Evolutionary conservation across 2,888 invertebrate species (phyloP).

Genomic region (Dolichomitus sp.): DNA sequence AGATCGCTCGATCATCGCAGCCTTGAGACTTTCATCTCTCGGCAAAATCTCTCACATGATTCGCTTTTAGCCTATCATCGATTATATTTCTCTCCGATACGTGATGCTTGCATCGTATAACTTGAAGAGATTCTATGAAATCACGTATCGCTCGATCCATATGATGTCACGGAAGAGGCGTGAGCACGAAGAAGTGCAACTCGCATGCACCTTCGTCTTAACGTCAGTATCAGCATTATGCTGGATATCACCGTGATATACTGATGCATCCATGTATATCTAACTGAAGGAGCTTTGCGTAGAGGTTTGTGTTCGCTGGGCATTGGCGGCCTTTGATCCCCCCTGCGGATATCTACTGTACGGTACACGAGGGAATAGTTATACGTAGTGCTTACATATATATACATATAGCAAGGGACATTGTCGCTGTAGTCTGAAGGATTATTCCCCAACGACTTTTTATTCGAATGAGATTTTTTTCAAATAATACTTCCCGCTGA

Average conservation of each 20-base stretch:
- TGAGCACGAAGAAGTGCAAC: constrained; percentile 11
- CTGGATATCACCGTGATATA: constrained; percentile 29
- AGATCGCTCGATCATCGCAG: constrained; percentile 25
- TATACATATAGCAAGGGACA: constrained; percentile 25
- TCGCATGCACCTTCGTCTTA: constrained; percentile 5
- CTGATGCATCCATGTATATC: neutral
- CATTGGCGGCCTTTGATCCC: constrained; percentile 50
- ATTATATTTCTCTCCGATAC: constrained; percentile 24
- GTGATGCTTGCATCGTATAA: neutral
- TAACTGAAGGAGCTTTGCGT: constrained; percentile 23
- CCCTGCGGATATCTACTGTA: constrained; percentile 32
- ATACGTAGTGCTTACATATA: constrained; percentile 10
- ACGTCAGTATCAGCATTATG: constrained; percentile 22
- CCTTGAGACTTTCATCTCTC: constrained; percentile 13
- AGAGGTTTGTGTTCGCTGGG: constrained; percentile 24
- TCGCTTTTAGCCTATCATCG: constrained; percentile 38
- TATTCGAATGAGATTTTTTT: neutral
- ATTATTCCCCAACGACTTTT: neutral
- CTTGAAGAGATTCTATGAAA: constrained; percentile 14
- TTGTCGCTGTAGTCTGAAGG: neutral
- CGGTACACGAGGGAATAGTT: constrained; percentile 1
- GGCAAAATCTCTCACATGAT: constrained; percentile 19
- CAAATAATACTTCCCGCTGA: neutral
- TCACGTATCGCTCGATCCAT: constrained; percentile 28
- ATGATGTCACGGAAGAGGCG: constrained; percentile 41